Percentiles rank a stretch among this genome's conserved stretches.
These are phyloP conservation scores for Telmatochromis sp. DNA, from an alignment of 2,113 vertebrate species.

Conservation along the genomic window DNA sequence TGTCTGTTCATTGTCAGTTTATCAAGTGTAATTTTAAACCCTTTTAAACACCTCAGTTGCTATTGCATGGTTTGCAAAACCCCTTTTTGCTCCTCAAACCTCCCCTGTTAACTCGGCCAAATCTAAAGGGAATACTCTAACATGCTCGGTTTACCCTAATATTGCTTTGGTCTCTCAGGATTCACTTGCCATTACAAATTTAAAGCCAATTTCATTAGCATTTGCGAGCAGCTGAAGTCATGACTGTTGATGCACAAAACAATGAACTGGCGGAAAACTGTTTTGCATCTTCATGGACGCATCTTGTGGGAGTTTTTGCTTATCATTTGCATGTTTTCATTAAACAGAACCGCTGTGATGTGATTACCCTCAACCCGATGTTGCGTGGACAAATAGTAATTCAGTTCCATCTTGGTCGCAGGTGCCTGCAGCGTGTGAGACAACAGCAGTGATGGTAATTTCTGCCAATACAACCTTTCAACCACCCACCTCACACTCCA, in stretches of 20 bases:
- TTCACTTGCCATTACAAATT: slow-evolving; percentile 18
- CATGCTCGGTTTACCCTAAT: slow-evolving; percentile 30
- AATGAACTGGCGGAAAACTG: slow-evolving; percentile 5
- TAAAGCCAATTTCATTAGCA: slow-evolving; percentile 10
- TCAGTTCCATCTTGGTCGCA: slow-evolving; percentile 5
- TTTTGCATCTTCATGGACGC: not conserved
- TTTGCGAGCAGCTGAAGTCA: slow-evolving; percentile 24
- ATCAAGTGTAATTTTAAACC: not conserved
- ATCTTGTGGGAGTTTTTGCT: slow-evolving; percentile 22
- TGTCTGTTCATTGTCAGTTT: too few species aligned
- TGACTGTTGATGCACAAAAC: slow-evolving; percentile 23
- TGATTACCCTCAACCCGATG: slow-evolving; percentile 32
- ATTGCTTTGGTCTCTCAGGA: slow-evolving; percentile 19
- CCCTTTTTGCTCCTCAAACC: not conserved
- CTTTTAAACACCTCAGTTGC: not conserved
- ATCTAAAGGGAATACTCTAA: slow-evolving; percentile 23
- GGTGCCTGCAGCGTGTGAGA: slow-evolving; percentile 29
- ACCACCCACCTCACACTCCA: slow-evolving; percentile 43
- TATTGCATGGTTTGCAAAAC: not conserved
- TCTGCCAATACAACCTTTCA: slow-evolving; percentile 42
- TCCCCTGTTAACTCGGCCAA: not conserved
- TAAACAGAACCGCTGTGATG: slow-evolving; percentile 17
- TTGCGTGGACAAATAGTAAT: slow-evolving; percentile 28
- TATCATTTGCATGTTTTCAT: slow-evolving; percentile 36
- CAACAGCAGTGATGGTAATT: slow-evolving; percentile 41